These are phyloP conservation scores for Dynastes tityus DNA, from an alignment of 2,888 invertebrate species.

Conservation along the genomic window DNA sequence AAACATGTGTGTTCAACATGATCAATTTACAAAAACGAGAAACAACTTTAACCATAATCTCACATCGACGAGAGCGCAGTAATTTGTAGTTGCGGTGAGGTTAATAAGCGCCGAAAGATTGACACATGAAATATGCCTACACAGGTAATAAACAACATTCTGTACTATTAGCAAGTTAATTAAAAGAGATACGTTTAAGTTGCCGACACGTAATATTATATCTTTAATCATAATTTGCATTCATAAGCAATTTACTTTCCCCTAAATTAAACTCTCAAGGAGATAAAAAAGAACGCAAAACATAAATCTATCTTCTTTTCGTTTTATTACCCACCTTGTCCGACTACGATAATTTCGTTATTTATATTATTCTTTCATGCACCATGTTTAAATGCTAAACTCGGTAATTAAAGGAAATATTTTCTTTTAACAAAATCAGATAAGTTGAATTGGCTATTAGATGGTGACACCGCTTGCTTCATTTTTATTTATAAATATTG, in stretches of 20 bases:
- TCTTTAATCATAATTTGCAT: slow-evolving; percentile 39
- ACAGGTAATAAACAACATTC: slow-evolving; percentile 1
- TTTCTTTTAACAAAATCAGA: slow-evolving; percentile 26
- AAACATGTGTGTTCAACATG: no score
- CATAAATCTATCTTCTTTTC: slow-evolving; percentile 9
- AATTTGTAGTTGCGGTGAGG: background rate
- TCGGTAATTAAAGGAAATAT: slow-evolving; percentile 25
- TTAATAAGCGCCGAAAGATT: slow-evolving; percentile 12
- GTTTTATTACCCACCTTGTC: background rate
- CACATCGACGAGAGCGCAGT: no score
- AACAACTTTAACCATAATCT: no score
- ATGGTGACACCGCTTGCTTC: background rate
- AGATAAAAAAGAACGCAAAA: slow-evolving; percentile 3
- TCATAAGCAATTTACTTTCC: slow-evolving; percentile 20
- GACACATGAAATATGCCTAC: slow-evolving; percentile 5
- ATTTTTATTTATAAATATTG: background rate
- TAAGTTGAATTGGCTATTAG: slow-evolving; percentile 13
- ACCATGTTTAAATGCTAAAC: slow-evolving; percentile 29
- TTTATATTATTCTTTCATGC: background rate
- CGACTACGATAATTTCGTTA: background rate
- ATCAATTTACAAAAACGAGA: no score
- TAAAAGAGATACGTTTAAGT: slow-evolving; percentile 26
- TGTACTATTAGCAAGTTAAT: slow-evolving; percentile 34
- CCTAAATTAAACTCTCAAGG: slow-evolving; percentile 12
- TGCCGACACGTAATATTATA: background rate